A percentile compares a stretch with the other conserved stretches of the same genome.
Conservation (phyloP, 2,113 vertebrate species). For the Microtus richardsoni region DNA sequence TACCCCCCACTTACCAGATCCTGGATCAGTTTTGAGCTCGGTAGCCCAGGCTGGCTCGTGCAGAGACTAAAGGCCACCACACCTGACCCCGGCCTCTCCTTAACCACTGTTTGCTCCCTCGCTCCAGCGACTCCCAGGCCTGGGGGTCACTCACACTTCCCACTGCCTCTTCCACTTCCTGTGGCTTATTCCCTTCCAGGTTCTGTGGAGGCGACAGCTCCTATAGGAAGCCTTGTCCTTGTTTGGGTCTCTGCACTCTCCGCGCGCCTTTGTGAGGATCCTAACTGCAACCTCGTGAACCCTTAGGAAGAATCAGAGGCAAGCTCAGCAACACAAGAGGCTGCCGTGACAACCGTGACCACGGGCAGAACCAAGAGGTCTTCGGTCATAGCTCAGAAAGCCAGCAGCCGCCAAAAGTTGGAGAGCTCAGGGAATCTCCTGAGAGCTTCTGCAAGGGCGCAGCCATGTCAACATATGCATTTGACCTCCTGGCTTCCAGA, state of each 20-base stretch:
- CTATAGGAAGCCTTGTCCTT: slow-evolving; percentile 15
- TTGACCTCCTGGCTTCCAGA: neutral
- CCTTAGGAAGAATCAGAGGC: neutral
- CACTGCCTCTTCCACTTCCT: neutral
- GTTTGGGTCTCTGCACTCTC: no score
- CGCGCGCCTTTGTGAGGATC: neutral
- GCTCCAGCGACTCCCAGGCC: neutral
- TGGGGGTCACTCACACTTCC: neutral
- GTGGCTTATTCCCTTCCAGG: neutral
- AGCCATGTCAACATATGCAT: neutral
- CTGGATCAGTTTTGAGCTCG: neutral
- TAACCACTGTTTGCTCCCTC: neutral
- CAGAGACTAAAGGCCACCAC: neutral
- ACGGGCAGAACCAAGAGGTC: neutral
- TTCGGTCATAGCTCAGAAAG: neutral
- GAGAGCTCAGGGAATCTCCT: neutral
- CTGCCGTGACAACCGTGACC: neutral
- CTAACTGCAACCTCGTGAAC: neutral
- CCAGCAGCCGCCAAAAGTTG: neutral
- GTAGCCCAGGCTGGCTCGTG: neutral
- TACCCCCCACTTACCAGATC: neutral
- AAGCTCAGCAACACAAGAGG: neutral
- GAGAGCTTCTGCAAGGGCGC: neutral
- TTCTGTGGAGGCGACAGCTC: neutral
- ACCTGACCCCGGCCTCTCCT: neutral